Conservation (phyloP, 1,140 invertebrate species). For the Varroa destructor region DNA sequence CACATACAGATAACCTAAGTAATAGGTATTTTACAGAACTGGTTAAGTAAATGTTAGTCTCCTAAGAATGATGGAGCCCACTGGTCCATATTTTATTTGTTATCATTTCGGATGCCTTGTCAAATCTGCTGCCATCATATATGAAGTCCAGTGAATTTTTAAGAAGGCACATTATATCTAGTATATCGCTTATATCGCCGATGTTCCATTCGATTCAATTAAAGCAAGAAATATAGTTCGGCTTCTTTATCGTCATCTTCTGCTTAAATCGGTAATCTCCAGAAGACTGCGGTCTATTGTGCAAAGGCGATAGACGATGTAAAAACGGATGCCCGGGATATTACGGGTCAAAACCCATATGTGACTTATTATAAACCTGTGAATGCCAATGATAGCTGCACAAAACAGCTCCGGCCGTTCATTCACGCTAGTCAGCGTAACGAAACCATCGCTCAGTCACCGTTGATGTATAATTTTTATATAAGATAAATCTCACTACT, state of each 20-base stretch:
- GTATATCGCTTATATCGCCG: background rate
- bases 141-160: background rate
- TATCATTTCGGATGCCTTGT: too few species aligned
- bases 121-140: background rate
- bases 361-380: slow-evolving; percentile 95
- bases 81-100: too few species aligned
- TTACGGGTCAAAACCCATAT: slow-evolving; percentile 94
- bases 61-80: too few species aligned
- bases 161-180: slow-evolving; percentile 4
- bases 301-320: slow-evolving; percentile 64
- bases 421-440: slow-evolving; percentile 81
- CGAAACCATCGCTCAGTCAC: slow-evolving; percentile 81
- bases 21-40: too few species aligned
- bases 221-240: background rate
- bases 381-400: slow-evolving; percentile 76
- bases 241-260: background rate
- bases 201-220: slow-evolving; percentile 9
- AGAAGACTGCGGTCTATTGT: slow-evolving; percentile 56
- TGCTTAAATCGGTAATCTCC: background rate
- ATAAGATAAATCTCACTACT: slow-evolving; percentile 77
- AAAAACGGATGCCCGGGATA: slow-evolving; percentile 54
- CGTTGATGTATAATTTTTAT: slow-evolving; percentile 61
- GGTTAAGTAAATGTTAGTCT: too few species aligned
- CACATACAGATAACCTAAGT: too few species aligned
- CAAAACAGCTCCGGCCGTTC: slow-evolving; percentile 89